phyloP scores from a whole-genome alignment of 2,113 vertebrate species.

The Syrmaticus mikado region DNA sequence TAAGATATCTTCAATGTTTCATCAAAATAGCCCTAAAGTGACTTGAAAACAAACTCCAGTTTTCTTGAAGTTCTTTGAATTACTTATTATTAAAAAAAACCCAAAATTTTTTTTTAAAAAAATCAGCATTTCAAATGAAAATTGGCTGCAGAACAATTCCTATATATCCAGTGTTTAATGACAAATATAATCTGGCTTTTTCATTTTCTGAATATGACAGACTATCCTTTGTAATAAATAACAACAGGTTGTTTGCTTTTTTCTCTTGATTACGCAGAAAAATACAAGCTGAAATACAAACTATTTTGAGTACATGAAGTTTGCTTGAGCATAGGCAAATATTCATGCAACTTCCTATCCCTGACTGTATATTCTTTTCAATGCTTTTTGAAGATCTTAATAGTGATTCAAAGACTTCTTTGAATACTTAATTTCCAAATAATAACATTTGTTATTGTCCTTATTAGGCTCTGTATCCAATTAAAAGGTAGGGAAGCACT shows the following conservation, averaged over 20 bases:
- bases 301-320: neutral
- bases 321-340: neutral
- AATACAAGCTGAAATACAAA: neutral
- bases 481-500: constrained; percentile 52
- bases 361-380: neutral
- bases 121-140: constrained; percentile 50
- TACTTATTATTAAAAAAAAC: constrained; percentile 20
- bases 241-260: neutral
- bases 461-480: constrained; percentile 45
- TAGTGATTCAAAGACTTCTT: constrained; percentile 53
- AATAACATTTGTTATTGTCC: constrained; percentile 58
- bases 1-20: neutral
- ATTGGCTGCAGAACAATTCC: neutral
- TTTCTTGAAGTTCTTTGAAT: neutral
- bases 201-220: neutral
- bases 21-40: constrained; percentile 25
- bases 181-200: neutral
- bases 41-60: neutral
- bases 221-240: neutral
- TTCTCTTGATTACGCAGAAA: neutral
- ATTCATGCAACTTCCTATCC: neutral
- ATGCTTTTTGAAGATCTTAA: constrained; percentile 41
- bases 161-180: neutral
- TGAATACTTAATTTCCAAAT: constrained; percentile 64
- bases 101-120: too few species aligned